Evolutionary conservation across 2,113 vertebrate species (phyloP).

Genomic region (Tinamus guttatus): DNA sequence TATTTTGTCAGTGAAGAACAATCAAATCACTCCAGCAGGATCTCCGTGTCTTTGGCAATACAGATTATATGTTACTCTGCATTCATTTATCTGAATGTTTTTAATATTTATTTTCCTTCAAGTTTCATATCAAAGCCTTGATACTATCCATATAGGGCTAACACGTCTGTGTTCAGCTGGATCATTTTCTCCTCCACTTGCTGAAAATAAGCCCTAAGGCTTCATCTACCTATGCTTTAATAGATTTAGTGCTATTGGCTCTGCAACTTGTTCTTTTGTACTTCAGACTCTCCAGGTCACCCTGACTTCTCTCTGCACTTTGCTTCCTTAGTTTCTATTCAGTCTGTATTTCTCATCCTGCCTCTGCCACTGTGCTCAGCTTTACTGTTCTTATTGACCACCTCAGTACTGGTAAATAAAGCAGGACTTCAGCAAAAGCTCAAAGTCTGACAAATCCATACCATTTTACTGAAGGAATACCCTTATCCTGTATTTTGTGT

Average conservation of each 20-base stretch:
- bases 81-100: not conserved
- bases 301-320: not conserved
- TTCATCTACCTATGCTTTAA: not conserved
- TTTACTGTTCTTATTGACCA: not conserved
- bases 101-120: not conserved
- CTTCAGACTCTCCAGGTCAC: not conserved
- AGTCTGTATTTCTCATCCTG: not conserved
- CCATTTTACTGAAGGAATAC: not conserved
- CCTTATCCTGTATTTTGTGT: fast-evolving
- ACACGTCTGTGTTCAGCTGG: not conserved
- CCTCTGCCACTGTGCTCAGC: not conserved
- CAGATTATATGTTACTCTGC: not conserved
- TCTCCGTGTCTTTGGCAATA: not conserved
- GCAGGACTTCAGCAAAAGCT: not conserved
- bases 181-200: not conserved
- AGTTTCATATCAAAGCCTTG: not conserved
- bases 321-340: not conserved
- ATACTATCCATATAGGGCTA: not conserved
- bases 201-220: not conserved
- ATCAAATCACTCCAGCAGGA: not conserved
- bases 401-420: not conserved
- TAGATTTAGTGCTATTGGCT: not conserved
- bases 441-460: not conserved
- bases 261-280: not conserved
- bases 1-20: not conserved